Evolutionary conservation across 1,140 invertebrate genomes (phyloP).

Genomic region (Planococcus citri): DNA sequence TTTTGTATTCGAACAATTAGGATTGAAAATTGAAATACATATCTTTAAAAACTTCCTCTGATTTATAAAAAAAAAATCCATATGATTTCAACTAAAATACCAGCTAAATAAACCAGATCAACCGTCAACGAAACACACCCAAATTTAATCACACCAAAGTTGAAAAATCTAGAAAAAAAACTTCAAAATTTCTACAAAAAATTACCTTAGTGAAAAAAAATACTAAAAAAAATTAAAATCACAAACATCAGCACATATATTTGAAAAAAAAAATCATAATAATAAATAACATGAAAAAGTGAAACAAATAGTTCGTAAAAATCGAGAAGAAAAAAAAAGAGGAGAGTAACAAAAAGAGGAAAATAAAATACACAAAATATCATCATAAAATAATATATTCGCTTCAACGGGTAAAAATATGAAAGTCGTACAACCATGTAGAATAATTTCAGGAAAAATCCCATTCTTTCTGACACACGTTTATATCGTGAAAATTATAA

Average conservation of each 20-base stretch:
- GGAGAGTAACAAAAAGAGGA: neutral
- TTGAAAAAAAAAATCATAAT: too few relatives aligned
- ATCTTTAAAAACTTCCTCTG: too few relatives aligned
- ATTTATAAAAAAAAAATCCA: too few relatives aligned
- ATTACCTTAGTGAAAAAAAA: too few relatives aligned
- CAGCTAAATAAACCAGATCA: too few relatives aligned
- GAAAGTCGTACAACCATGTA: neutral
- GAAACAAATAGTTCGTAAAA: neutral
- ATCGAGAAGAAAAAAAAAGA: neutral
- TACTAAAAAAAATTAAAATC: neutral
- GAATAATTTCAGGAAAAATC: conserved; percentile 25
- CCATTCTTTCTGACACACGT: conserved; percentile 25
- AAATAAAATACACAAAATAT: too few relatives aligned
- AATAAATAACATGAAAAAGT: conserved; percentile 1
- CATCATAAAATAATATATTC: neutral
- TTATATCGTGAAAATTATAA: conserved; percentile 25
- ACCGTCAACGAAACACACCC: too few relatives aligned
- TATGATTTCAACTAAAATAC: too few relatives aligned
- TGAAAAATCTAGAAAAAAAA: too few relatives aligned
- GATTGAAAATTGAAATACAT: too few relatives aligned
- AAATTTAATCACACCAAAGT: too few relatives aligned
- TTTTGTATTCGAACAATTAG: too few relatives aligned
- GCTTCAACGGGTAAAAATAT: neutral
- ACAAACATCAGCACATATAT: neutral
- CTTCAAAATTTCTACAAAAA: neutral